These are phyloP conservation scores for Hiodon tergisus DNA, from an alignment of 2,113 vertebrate genomes.

Conservation along the genomic window DNA sequence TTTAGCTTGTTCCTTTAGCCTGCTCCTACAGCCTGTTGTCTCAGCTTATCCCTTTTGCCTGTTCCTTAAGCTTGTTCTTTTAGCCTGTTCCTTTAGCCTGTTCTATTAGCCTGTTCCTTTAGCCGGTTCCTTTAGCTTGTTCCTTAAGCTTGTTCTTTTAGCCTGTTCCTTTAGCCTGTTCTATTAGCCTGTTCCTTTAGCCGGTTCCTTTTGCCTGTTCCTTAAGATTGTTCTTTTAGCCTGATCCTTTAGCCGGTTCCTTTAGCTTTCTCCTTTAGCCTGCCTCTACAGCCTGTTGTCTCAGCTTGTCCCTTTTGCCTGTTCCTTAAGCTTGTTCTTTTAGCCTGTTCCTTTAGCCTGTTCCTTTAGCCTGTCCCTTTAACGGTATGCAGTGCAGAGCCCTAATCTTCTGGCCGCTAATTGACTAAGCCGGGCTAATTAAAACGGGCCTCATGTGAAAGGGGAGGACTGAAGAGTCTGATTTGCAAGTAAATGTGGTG, in stretches of 20 bases:
- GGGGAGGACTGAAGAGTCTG: slow-evolving; percentile 9
- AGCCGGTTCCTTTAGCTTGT: neutral
- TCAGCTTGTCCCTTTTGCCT: neutral
- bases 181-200: neutral
- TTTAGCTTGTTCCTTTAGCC: no score
- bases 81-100: no score
- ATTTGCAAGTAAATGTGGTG: slow-evolving; percentile 28
- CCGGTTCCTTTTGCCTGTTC: neutral
- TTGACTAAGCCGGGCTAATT: slow-evolving; percentile 24
- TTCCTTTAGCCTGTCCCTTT: neutral
- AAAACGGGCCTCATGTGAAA: slow-evolving; percentile 14
- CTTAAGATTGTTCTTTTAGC: neutral
- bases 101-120: neutral
- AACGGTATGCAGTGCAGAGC: neutral
- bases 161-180: neutral
- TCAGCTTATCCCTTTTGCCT: no score
- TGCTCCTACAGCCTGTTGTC: no score
- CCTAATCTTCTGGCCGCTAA: slow-evolving; percentile 20
- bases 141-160: no score
- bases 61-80: no score
- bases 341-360: neutral
- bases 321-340: neutral
- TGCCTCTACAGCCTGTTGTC: neutral
- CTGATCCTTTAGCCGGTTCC: neutral
- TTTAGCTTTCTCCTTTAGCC: neutral